These are phyloP conservation scores for Oxyura jamaicensis DNA, from an alignment of 2,113 vertebrate species.

Conservation along the genomic window DNA sequence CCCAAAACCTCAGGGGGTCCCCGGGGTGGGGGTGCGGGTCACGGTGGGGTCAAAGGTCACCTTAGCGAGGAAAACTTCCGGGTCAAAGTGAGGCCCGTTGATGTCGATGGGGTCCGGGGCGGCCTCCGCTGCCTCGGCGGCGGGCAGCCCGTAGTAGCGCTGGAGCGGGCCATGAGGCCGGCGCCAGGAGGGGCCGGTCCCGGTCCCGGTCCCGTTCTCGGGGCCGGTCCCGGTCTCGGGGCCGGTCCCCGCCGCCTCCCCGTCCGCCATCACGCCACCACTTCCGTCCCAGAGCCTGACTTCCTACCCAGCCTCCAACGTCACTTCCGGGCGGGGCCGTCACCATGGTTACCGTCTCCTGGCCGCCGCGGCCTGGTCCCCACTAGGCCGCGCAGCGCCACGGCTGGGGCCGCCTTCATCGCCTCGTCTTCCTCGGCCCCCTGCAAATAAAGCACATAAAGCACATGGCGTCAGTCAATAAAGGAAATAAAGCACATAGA, in stretches of 20 bases:
- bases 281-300: not conserved
- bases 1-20: no score
- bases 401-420: no score
- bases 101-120: conserved; percentile 90
- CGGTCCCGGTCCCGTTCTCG: not conserved
- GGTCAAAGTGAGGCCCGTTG: conserved; percentile 92
- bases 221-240: not conserved
- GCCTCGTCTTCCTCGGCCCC: no score
- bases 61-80: conserved; percentile 91
- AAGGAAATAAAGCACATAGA: no score
- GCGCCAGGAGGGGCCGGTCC: conserved; percentile 58
- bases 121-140: conserved; percentile 79
- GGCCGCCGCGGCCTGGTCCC: no score
- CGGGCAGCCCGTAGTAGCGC: conserved; percentile 90
- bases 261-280: not conserved
- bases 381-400: no score
- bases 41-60: conserved; percentile 53
- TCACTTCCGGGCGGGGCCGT: not conserved
- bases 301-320: not conserved
- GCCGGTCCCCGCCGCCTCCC: conserved; percentile 30
- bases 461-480: no score
- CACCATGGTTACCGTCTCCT: rapidly evolving
- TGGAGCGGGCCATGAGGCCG: conserved; percentile 90
- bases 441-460: no score
- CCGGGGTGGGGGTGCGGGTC: not conserved